phyloP scores from a whole-genome alignment of 2,113 vertebrate genomes.

The Trichechus manatus region DNA sequence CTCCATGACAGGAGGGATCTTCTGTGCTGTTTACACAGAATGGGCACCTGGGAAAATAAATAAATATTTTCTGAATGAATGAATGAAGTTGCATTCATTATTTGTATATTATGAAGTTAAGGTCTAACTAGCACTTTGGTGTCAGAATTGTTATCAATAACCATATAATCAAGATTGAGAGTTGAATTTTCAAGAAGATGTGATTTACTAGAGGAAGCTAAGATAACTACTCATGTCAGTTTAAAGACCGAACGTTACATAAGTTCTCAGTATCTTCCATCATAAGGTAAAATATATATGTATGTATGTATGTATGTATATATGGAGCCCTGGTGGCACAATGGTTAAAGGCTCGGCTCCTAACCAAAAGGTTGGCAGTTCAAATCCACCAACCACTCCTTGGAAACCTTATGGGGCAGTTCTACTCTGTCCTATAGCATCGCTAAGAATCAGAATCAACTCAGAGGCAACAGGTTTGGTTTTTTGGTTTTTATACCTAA shows the following conservation, averaged over 20 bases:
- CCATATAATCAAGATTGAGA: background rate
- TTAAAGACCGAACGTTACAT: background rate
- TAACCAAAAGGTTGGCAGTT: no score
- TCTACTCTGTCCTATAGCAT: no score
- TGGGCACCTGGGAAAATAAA: background rate
- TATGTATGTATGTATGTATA: no score
- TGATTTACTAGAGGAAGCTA: background rate
- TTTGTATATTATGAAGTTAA: background rate
- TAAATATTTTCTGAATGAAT: background rate
- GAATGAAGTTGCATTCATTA: background rate
- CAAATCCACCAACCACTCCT: no score
- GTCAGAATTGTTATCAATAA: background rate
- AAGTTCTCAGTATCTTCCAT: background rate
- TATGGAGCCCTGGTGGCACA: no score
- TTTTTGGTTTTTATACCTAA: no score
- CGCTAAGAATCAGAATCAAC: no score
- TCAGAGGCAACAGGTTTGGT: no score
- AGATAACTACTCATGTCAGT: background rate
- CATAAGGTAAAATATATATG: background rate
- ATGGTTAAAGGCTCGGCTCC: no score
- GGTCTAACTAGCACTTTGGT: background rate
- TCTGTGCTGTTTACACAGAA: background rate
- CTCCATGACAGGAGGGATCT: background rate
- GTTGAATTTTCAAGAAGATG: conserved; percentile 20
- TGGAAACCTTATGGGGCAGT: no score